A percentile compares a stretch with the other conserved stretches of the same genome.
These are phyloP conservation scores for Pelochelys cantorii DNA, from an alignment of 2,797 vertebrate genomes.

Conservation along the genomic window DNA sequence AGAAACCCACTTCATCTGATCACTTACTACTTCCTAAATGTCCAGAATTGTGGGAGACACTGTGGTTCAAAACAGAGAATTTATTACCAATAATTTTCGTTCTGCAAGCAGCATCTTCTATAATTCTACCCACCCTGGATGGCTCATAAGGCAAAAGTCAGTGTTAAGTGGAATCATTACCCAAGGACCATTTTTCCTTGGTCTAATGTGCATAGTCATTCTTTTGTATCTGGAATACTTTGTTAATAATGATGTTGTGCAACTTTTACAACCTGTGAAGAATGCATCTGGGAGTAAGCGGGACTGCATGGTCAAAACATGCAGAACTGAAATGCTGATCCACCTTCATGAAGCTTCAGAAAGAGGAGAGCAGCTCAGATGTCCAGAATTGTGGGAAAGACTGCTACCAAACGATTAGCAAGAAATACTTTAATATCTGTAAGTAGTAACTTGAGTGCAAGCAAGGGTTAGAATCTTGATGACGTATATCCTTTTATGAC, in stretches of 20 bases:
- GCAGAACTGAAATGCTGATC: too few relatives aligned
- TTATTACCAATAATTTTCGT: not conserved
- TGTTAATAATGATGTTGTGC: not conserved
- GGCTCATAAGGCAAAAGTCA: not conserved
- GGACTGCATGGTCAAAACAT: too few relatives aligned
- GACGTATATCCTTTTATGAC: not conserved
- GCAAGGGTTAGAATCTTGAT: not conserved
- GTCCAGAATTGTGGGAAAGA: too few relatives aligned
- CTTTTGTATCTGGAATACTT: not conserved
- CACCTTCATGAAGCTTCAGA: too few relatives aligned
- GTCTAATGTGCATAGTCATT: not conserved
- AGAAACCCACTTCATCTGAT: too few relatives aligned
- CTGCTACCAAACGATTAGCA: too few relatives aligned
- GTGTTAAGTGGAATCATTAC: not conserved
- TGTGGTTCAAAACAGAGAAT: too few relatives aligned
- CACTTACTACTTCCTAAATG: too few relatives aligned
- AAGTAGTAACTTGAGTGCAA: not conserved
- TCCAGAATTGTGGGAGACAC: too few relatives aligned
- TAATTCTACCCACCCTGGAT: not conserved
- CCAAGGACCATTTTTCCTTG: not conserved
- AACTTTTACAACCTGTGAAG: not conserved
- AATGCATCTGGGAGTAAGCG: not conserved
- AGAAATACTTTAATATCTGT: accelerated
- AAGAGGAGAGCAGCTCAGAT: too few relatives aligned
- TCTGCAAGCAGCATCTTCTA: not conserved